Percentiles rank a stretch among this genome's conserved stretches.
Evolutionary conservation across 64 coral and sea anemone genomes (phyloP).

Genomic region (Acropora yongei): DNA sequence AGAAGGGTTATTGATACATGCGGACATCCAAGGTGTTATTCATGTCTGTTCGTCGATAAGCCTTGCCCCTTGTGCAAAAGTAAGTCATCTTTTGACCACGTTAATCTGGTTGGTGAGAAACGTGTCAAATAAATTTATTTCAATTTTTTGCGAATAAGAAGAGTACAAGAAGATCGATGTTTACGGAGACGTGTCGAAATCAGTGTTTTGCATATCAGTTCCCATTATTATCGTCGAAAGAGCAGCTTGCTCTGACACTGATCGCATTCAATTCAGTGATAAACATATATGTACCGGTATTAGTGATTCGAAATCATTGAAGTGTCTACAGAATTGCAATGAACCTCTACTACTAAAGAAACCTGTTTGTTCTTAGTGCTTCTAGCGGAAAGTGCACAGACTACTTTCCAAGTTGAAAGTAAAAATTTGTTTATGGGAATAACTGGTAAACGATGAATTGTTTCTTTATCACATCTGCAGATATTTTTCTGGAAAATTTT

Average conservation of each 20-base stretch:
- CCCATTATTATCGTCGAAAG: background rate
- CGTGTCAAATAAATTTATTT: background rate
- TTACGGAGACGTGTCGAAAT: too few relatives aligned
- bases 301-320: background rate
- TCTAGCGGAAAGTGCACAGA: too few relatives aligned
- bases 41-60: constrained; percentile 95
- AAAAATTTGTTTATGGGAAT: too few relatives aligned
- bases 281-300: background rate
- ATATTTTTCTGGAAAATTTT: too few relatives aligned
- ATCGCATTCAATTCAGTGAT: background rate
- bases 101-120: constrained; percentile 1
- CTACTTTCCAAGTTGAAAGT: too few relatives aligned
- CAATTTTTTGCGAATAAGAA: background rate
- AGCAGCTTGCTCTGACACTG: background rate
- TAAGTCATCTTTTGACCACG: constrained; percentile 65
- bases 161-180: background rate
- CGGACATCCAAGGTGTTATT: constrained; percentile 96
- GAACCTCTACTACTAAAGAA: too few relatives aligned
- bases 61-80: constrained; percentile 92
- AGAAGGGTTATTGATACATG: constrained; percentile 96
- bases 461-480: too few relatives aligned
- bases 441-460: too few relatives aligned
- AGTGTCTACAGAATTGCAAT: too few relatives aligned
- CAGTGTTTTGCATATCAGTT: background rate
- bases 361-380: too few relatives aligned